These are phyloP conservation scores for Monochamus saltuarius DNA, from an alignment of 1,140 invertebrate species.

Conservation along the genomic window DNA sequence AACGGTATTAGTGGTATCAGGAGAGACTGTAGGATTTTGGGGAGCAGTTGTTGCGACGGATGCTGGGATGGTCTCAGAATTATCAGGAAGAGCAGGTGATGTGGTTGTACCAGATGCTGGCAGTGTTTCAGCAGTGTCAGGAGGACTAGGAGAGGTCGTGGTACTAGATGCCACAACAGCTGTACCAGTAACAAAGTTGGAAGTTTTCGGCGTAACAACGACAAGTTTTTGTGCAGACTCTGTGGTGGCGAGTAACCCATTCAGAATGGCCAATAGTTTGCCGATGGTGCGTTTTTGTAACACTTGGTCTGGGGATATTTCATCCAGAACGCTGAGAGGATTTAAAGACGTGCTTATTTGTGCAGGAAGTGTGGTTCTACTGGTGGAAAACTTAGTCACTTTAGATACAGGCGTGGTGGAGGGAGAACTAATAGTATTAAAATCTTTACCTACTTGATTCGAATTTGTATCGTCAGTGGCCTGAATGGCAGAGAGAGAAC, in stretches of 20 bases:
- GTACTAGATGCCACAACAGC: conserved; percentile 22
- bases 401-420: conserved; percentile 36
- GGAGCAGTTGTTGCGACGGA: no score
- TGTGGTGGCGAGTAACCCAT: conserved; percentile 35
- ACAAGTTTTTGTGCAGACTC: conserved; percentile 30
- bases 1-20: conserved; percentile 10
- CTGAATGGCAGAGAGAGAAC: conserved; percentile 48
- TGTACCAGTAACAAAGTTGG: conserved; percentile 16
- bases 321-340: conserved; percentile 38
- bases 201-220: conserved; percentile 41
- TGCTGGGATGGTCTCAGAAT: background rate
- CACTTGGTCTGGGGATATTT: conserved; percentile 38
- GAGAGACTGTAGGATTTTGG: background rate
- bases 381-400: conserved; percentile 36
- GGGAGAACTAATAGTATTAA: conserved; percentile 39
- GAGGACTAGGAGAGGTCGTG: conserved; percentile 6
- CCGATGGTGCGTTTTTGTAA: conserved; percentile 43
- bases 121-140: conserved; percentile 2
- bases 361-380: conserved; percentile 31
- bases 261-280: conserved; percentile 42
- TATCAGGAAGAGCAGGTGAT: conserved; percentile 14
- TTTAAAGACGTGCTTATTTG: conserved; percentile 37
- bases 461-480: conserved; percentile 33
- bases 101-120: background rate
- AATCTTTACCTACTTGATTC: conserved; percentile 44